A percentile compares a stretch with the other conserved stretches of the same genome.
These are phyloP conservation scores for Azorinus chamasolen DNA, from an alignment of 2,888 invertebrate genomes.

Conservation along the genomic window DNA sequence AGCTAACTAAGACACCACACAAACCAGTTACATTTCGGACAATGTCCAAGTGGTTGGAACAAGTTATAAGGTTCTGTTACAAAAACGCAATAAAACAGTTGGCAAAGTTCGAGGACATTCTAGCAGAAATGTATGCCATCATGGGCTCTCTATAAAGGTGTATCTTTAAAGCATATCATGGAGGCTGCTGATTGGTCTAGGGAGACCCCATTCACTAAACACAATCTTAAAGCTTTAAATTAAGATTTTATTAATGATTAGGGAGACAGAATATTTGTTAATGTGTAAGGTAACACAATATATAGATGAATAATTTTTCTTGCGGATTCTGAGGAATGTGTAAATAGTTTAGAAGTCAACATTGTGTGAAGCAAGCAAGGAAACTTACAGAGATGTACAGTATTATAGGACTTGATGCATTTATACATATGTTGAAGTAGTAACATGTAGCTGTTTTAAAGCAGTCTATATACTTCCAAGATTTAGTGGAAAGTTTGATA, in stretches of 20 bases:
- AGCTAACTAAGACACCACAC: constrained; percentile 20
- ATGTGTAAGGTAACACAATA: neutral
- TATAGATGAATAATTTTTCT: neutral
- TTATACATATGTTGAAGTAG: neutral
- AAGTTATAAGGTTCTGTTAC: constrained; percentile 15
- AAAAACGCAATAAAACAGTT: constrained; percentile 14
- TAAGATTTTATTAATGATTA: neutral
- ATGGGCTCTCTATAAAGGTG: constrained; percentile 34
- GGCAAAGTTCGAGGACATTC: constrained; percentile 31
- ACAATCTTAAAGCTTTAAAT: constrained; percentile 18
- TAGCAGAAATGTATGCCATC: constrained; percentile 32
- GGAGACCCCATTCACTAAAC: constrained; percentile 24
- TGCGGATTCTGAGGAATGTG: neutral
- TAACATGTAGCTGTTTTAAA: neutral
- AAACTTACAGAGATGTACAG: neutral
- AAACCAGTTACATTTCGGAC: constrained; percentile 29
- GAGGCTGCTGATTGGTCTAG: constrained; percentile 34
- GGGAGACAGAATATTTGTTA: neutral
- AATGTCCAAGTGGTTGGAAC: constrained; percentile 34
- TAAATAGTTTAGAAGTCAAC: neutral
- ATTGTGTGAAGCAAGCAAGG: neutral
- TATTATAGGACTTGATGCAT: neutral
- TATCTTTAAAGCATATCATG: constrained; percentile 24
- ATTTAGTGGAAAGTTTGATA: too few relatives aligned
- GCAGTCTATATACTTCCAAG: too few relatives aligned